phyloP scores from a whole-genome alignment of 2,113 vertebrate species.

The Hirundichthys speculiger region DNA sequence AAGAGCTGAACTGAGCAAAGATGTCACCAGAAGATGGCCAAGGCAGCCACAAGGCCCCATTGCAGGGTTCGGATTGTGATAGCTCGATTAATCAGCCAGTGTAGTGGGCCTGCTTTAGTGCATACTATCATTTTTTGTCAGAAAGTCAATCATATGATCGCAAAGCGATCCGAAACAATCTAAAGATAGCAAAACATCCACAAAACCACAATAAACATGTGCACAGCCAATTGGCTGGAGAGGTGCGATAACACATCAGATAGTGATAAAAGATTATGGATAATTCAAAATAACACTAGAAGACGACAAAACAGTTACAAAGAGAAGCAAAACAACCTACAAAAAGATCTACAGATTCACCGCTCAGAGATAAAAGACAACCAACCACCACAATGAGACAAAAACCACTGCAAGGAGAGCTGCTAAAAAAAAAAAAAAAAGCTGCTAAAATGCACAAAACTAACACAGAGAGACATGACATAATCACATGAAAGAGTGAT shows the following conservation, averaged over 20 bases:
- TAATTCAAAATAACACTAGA: too few species aligned
- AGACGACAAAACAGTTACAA: neutral
- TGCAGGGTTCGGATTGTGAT: neutral
- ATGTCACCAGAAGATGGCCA: neutral
- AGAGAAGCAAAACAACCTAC: too few species aligned
- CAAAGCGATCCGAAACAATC: too few species aligned
- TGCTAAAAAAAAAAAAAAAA: neutral
- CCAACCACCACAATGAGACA: neutral
- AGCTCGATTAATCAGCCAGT: neutral
- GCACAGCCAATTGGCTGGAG: too few species aligned
- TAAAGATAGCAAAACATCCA: too few species aligned
- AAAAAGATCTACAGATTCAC: neutral
- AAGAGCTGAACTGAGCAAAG: conserved; percentile 13
- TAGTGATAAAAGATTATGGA: too few species aligned
- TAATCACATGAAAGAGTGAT: too few species aligned
- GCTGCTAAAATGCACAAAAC: too few species aligned
- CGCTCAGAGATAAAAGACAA: neutral
- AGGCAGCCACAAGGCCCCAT: neutral
- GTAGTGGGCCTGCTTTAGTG: too few species aligned
- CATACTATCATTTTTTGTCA: neutral
- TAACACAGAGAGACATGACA: too few species aligned
- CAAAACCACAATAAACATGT: too few species aligned
- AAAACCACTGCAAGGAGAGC: neutral
- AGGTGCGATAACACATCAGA: too few species aligned
- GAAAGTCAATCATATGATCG: neutral